Evolutionary conservation across 2,797 vertebrate species (phyloP).

Genomic region (Pantherophis vulpinus): DNA sequence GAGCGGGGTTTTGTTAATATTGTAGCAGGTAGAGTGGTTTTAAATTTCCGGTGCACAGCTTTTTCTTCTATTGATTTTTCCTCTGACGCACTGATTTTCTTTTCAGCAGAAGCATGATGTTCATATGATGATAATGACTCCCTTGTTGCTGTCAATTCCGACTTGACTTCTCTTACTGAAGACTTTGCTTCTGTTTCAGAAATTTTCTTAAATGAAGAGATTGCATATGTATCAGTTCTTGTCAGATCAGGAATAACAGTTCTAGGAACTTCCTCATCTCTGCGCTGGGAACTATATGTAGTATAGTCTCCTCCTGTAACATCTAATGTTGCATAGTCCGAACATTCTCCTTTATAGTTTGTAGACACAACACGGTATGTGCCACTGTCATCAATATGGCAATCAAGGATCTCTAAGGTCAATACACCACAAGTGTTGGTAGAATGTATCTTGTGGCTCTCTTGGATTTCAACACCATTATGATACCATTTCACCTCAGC

Average conservation of each 20-base stretch:
- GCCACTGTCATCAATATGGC: slow-evolving; percentile 88
- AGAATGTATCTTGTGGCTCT: slow-evolving; percentile 85
- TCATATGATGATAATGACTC: slow-evolving; percentile 80
- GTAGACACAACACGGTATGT: slow-evolving; percentile 91
- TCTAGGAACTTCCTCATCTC: slow-evolving; percentile 87
- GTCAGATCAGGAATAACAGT: slow-evolving; percentile 84
- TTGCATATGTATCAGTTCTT: slow-evolving; percentile 86
- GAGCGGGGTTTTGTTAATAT: slow-evolving; percentile 91
- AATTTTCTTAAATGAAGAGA: slow-evolving; percentile 85
- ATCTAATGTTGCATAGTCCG: slow-evolving; percentile 94
- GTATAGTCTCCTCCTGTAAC: slow-evolving; percentile 86
- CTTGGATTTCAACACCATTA: slow-evolving; percentile 86
- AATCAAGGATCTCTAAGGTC: slow-evolving; percentile 89
- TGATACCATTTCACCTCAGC: slow-evolving; percentile 92
- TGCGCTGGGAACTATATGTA: slow-evolving; percentile 80
- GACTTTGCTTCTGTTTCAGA: slow-evolving; percentile 85
- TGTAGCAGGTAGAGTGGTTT: slow-evolving; percentile 79
- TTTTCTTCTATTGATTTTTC: slow-evolving; percentile 76
- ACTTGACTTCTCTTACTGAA: slow-evolving; percentile 84
- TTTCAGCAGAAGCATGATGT: slow-evolving; percentile 79
- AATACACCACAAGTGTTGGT: slow-evolving; percentile 90
- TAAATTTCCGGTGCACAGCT: slow-evolving; percentile 75
- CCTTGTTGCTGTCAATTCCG: slow-evolving; percentile 80
- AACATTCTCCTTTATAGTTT: slow-evolving; percentile 92
- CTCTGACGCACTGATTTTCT: slow-evolving; percentile 75